Base-by-base conservation (phyloP, 2,113 vertebrate genomes). In the Arvicanthis niloticus region DNA sequence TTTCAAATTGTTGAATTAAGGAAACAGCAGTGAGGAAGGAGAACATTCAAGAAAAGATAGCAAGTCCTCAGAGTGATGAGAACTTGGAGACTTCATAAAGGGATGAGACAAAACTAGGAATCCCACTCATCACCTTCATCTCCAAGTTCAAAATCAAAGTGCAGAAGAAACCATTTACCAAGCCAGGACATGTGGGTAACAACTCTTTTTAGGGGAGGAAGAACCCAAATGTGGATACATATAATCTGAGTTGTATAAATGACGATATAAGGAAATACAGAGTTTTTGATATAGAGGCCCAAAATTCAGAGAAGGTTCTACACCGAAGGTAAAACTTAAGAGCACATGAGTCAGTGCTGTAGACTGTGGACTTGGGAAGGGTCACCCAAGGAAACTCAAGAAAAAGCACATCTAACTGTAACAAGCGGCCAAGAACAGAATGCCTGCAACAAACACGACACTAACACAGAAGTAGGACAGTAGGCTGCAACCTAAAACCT, bases 1-100 rank as follows among this genome's bases (percentile, higher is more conserved):
- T 73, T 88, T 93, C 92, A 93, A 96, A 90, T 19, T 92, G 62
- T 48, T 91, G 34, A 94, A 80, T 62, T 94, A 91, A 80, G 70
- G 77, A 80, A 84, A 94, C 2, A 95, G 67, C 65, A 75, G 24
- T 31, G 34, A 95, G 73, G 17, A 94, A 97, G 29, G 31, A 75
- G 24, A 93, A 75, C 29, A 6, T 34, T 68, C 78, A 84, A 90
- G 93, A 70, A 90, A 82, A 96, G 82, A 87, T 56, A 93, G 80
- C 7, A 60, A 94, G 51, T n/a, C 62, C 5, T 11, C 70, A 91
- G 17, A 89, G 93, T 15, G 78, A 88, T 91, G 8, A 56, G 16
- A 95, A 85, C 24, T 45, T 48, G 42, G 56, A 67, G 65, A 88
- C 34, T 67, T 37, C 45, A 94, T 24, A n/a, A 70, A 73, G 56